phyloP scores from a whole-genome alignment of 2,797 vertebrate species.

The Tangara arthus region DNA sequence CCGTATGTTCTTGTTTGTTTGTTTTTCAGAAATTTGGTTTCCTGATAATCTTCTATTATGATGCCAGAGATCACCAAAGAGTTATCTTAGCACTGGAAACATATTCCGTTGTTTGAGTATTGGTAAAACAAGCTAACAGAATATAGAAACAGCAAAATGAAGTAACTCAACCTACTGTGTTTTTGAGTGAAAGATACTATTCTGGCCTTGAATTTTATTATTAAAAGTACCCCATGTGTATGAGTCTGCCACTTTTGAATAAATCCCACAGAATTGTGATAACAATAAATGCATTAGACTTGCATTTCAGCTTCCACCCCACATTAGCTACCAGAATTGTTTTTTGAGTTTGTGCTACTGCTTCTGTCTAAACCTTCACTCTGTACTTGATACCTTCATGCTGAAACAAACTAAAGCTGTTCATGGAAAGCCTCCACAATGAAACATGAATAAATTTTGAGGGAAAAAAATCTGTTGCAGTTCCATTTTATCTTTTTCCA shows the following conservation, averaged over 20 bases:
- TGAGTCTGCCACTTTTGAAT: not conserved
- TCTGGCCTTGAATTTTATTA: not conserved
- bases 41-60: not conserved
- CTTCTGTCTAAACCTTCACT: not conserved
- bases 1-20: not conserved
- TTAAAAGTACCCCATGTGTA: not conserved
- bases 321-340: not conserved
- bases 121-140: not conserved
- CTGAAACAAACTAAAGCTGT: not conserved
- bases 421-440: not conserved
- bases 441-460: not conserved
- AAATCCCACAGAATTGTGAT: not conserved
- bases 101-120: not conserved
- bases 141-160: not conserved
- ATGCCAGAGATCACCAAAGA: not conserved
- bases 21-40: not conserved
- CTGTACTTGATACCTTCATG: not conserved
- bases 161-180: not conserved
- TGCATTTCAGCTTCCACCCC: not conserved
- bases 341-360: not conserved
- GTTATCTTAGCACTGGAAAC: not conserved
- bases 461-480: not conserved
- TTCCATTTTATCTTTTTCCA: not conserved
- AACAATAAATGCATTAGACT: not conserved
- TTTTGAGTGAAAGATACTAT: not conserved